Evolutionary conservation across 2,113 vertebrate species (phyloP).

Genomic region (Oceanites oceanicus): DNA sequence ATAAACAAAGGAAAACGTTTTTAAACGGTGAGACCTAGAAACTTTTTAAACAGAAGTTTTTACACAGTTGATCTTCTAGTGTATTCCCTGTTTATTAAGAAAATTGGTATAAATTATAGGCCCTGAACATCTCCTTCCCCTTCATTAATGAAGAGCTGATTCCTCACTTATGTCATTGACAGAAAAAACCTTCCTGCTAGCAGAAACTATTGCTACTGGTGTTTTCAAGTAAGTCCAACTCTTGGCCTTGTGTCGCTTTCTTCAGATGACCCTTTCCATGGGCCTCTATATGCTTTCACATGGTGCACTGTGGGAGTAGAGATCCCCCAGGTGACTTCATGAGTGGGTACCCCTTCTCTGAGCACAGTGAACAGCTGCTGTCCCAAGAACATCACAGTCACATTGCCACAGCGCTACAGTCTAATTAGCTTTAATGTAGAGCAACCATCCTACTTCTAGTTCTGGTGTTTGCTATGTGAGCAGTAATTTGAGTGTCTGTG

Average conservation of each 20-base stretch:
- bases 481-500: not conserved
- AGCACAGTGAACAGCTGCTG: not conserved
- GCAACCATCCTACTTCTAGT: not conserved
- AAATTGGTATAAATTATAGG: not conserved
- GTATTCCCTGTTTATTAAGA: not conserved
- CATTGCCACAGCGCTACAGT: not conserved
- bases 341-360: not conserved
- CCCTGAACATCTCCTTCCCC: not conserved
- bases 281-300: not conserved
- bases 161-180: not conserved
- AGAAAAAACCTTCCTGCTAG: not conserved
- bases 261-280: not conserved
- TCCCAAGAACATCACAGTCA: not conserved
- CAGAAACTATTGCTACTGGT: not conserved
- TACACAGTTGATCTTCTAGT: not conserved
- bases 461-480: not conserved
- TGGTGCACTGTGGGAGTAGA: not conserved
- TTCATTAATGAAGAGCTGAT: not conserved
- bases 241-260: not conserved
- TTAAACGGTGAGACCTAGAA: not conserved
- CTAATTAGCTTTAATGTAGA: not conserved
- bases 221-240: not conserved
- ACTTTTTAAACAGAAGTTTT: not conserved
- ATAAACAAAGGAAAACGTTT: not conserved
- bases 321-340: not conserved